Percentiles rank a stretch among this genome's conserved stretches.
phyloP scores from a whole-genome alignment of 2,113 vertebrate genomes.

The Marcusenius ussheri region DNA sequence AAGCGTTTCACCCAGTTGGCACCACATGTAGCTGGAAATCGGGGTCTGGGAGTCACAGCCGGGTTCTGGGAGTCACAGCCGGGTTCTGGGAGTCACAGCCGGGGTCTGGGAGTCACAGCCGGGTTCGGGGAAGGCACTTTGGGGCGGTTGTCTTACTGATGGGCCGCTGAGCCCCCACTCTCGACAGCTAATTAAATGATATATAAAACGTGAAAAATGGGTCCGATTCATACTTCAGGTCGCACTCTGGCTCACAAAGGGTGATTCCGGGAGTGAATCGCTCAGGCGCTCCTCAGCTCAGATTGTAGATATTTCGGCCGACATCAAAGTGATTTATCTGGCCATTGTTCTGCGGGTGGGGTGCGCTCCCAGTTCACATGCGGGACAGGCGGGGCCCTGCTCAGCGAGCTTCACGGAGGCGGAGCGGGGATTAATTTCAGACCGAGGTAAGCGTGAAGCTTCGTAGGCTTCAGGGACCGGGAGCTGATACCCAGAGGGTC shows the following conservation, averaged over 20 bases:
- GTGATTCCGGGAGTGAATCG: not conserved
- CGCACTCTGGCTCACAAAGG: not conserved
- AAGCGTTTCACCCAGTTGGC: not conserved
- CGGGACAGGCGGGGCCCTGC: not conserved
- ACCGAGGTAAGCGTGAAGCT: not conserved
- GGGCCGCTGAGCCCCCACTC: not conserved
- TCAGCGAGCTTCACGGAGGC: not conserved
- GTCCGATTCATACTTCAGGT: not conserved
- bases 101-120: not conserved
- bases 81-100: not conserved
- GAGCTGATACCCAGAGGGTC: not conserved
- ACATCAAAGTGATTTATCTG: conserved; percentile 6
- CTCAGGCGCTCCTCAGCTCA: not conserved
- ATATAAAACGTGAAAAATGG: conserved; percentile 11
- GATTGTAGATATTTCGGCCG: conserved; percentile 3
- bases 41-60: no score
- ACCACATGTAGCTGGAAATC: no score
- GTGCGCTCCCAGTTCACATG: no score
- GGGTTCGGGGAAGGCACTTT: not conserved
- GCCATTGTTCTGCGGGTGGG: not conserved
- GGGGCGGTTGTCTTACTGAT: not conserved
- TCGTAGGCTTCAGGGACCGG: not conserved
- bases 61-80: not conserved
- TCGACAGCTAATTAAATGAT: conserved; percentile 13
- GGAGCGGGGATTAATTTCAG: not conserved